Conservation (phyloP, 2,797 vertebrate species). For the Anniella stebbinsi region DNA sequence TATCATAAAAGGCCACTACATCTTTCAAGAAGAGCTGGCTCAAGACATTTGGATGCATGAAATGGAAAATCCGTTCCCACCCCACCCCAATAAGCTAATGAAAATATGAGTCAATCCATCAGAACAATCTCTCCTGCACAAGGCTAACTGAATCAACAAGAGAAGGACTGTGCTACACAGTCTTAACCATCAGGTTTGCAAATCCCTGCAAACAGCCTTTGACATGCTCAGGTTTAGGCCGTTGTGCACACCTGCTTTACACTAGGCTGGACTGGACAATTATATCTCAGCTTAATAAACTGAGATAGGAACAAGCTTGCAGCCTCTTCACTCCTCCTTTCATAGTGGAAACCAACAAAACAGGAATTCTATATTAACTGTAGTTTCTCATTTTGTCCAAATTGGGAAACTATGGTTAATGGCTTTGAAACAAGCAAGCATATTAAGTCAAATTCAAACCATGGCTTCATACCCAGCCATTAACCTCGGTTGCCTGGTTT, state of each 20-base stretch:
- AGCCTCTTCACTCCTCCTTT: not conserved
- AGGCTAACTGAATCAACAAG: not conserved
- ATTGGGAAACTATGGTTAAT: not conserved
- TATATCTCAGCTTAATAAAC: not conserved
- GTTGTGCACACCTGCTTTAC: not conserved
- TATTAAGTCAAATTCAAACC: not conserved
- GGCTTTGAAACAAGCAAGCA: not conserved
- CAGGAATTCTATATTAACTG: not conserved
- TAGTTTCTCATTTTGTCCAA: not conserved
- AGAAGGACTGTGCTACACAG: not conserved
- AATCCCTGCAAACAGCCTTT: not conserved
- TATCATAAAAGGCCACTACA: not conserved
- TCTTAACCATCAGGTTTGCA: not conserved
- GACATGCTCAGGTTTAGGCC: not conserved
- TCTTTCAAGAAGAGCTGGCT: not conserved
- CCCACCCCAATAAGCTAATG: not conserved
- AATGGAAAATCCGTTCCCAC: not conserved
- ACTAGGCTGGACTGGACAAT: not conserved
- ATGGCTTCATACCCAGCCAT: not conserved
- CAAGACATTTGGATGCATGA: conserved; percentile 9
- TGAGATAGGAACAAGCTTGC: not conserved
- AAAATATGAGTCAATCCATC: not conserved
- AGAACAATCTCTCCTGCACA: not conserved
- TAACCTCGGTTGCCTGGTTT: not conserved
- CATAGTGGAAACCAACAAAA: not conserved